Evolutionary conservation across 2,797 vertebrate genomes (phyloP), one percentile per base, ranked within the genome.

Genomic region (Rousettus madagascariensis): DNA sequence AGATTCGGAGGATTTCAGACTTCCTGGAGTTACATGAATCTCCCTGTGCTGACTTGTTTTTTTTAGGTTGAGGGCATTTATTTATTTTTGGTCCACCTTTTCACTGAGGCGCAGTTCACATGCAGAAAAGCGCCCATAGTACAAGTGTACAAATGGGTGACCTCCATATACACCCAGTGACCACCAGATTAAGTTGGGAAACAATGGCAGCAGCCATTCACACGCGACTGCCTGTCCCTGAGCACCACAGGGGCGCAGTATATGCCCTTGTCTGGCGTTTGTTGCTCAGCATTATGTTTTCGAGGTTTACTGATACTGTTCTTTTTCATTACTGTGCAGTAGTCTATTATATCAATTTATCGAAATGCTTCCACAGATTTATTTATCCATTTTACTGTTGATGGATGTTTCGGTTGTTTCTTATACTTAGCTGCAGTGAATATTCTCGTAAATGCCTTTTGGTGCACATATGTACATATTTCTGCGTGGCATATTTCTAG

Each of bases 1-100:
- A 33, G 38, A 19, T 75, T 80, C 61, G 57, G 49, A 72, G 33
- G 49, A 82, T 89, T 91, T 95, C 72, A 82, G 92, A 82, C n/a
- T 86, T 88, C 12, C 33, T 68, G 6, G 74, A 85, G 9, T 77
- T 93, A 13, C 51, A 17, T 74, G 92, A 86, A 36, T 92, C 26
- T 49, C 72, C 36, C 28, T 74, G 5, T 84, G 17, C 41, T 91
- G 61, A 53, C 30, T 53, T 84, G 80, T 77, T 66, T n/a, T 86
- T 63, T 51, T 61, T 33, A n/a, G n/a, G 22, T 41, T 77, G 55
- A 82, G n/a, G 12, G 8, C 49, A 57, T 84, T 87, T 55, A 59
- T 78, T 63, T 91, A 75, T 65, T 85, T 90, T 77, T 41, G 46
- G 78, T 77, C 91, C 4, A 28, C 3, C 5, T 93, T 85, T 91